Conservation (phyloP, 2,113 vertebrate genomes). For the Otocyon megalotis region DNA sequence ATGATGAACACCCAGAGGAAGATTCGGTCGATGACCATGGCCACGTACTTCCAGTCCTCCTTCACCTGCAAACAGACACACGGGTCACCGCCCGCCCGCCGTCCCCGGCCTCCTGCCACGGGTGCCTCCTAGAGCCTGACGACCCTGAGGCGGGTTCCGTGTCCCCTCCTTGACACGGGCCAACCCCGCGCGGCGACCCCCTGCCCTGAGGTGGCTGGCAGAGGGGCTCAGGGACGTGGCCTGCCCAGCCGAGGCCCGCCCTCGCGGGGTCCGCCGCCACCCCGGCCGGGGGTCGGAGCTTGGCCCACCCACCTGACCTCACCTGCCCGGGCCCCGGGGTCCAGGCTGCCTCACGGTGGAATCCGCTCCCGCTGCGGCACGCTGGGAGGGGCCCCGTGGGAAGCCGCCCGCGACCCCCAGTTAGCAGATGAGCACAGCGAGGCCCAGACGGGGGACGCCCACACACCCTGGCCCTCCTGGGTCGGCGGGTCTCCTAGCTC, state of each 20-base stretch:
- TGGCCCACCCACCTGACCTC: no score
- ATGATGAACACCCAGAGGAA: constrained; percentile 99
- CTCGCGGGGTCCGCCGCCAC: no score
- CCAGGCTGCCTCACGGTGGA: neutral
- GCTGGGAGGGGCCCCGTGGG: fast-evolving
- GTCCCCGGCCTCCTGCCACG: fast-evolving
- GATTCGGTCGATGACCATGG: constrained; percentile 99
- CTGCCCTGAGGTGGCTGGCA: neutral
- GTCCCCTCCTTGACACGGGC: neutral
- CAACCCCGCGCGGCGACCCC: fast-evolving
- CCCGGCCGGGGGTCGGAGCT: no score
- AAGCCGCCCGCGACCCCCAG: no score
- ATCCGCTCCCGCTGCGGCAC: neutral
- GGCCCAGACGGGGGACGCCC: neutral
- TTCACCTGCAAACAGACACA: constrained; percentile 91
- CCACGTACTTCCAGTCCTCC: constrained; percentile 99
- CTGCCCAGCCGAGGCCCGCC: no score
- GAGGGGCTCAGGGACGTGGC: fast-evolving
- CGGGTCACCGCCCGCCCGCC: fast-evolving
- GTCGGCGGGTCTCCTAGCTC: neutral
- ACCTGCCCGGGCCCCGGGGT: no score
- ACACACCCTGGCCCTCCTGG: neutral
- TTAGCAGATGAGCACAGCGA: neutral
- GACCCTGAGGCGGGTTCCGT: fast-evolving
- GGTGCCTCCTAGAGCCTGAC: neutral